Base-by-base conservation (phyloP, 2,113 vertebrate species). In the Crotalus horridus region DNA sequence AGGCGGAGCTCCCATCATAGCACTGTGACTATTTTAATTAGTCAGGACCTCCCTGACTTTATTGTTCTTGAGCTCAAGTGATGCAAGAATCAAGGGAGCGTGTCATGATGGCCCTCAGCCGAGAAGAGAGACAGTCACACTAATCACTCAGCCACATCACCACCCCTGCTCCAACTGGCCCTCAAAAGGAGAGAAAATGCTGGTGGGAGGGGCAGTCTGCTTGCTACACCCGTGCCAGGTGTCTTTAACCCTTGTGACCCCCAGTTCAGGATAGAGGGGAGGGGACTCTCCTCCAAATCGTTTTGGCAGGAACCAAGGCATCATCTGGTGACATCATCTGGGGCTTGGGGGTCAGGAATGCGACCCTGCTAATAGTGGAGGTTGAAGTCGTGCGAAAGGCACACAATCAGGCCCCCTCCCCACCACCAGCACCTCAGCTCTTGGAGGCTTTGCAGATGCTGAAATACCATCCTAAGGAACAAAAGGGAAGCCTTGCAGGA, bases 311-410 rank as follows among this genome's bases (percentile, higher is more conserved):
- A 88, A 51, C 87, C 46, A 51, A 94, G 64, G 33, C 90, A 89
- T 91, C 91, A 85, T 91, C 46, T 85, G 94, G 89, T 94, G 95
- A 96, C 88, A 87, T 95, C 95, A 95, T 95, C 93, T 81, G 91
- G 85, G 46, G 92, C 91, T 3, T 81, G 93, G 93, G 91, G 26
- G 93, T 74, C 53, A 85, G 56, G 93, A 94, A 94, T 94, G 90
- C 85, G 24, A 87, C 94, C 94, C 61, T 39, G 91, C 87, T 92
- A 95, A 91, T 94, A 93, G 94, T 33, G 90, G 95, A 91, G 90
- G 43, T 55, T 93, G 91, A 94, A 89, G 5, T 94, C 92, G 54
- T 58, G 88, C 24, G 51, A 91, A 94, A 94, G 93, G 87, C 26
- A 88, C 51, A 87, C 88, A 89, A 92, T 94, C 33, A n/a, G 21